Base-by-base conservation (phyloP, 1,140 invertebrate species). In the Panulirus ornatus region DNA sequence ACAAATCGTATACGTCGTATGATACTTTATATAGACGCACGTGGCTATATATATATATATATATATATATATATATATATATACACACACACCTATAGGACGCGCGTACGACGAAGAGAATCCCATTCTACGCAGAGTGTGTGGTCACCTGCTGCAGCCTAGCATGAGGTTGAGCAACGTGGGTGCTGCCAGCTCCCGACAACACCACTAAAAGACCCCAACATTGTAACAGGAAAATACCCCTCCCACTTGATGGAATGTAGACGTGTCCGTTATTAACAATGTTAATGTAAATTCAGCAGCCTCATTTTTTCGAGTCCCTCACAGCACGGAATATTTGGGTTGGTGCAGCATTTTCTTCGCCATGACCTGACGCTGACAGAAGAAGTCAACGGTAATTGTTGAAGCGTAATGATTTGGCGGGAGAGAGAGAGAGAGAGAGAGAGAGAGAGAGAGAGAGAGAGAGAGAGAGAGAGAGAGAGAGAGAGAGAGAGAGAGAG, bases 151-250 rank as follows among this genome's bases (percentile, higher is more conserved):
- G 79, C 63, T 82, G 47, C 79, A 19, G 47, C 34, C n/a, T 82
- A 82, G 63, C 63, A 63, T 82, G 79, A 63, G 79, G 63, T 82
- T 51, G n/a, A n/a, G n/a, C n/a, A n/a, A n/a, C 47, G 36, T 82
- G 79, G 38, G 63, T 82, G 79, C 79, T 82, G 51, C 63, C 63
- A 82, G 63, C 47, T 51, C 79, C 14, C n/a, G 79, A 8, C 51
- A 82, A 82, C 63, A 51, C 79, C 79, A 82, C 51, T 82, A 82
- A 58, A 63, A 82, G 79, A 82, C 19, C 63, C 19, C 58, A 82
- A 82, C 79, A 82, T n/a, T 82, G 79, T 38, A 30, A 63, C 79
- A 19, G 36, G 27, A 19, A 36, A 58, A 63, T 54, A n/a, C n/a
- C 79, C 54, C 51, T 82, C 34, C 63, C 51, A 82, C 79, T 27